Percentiles rank a stretch among this genome's conserved stretches.
These are phyloP conservation scores for Anolis apletophallus DNA, from an alignment of 2,797 vertebrate species.

Conservation along the genomic window DNA sequence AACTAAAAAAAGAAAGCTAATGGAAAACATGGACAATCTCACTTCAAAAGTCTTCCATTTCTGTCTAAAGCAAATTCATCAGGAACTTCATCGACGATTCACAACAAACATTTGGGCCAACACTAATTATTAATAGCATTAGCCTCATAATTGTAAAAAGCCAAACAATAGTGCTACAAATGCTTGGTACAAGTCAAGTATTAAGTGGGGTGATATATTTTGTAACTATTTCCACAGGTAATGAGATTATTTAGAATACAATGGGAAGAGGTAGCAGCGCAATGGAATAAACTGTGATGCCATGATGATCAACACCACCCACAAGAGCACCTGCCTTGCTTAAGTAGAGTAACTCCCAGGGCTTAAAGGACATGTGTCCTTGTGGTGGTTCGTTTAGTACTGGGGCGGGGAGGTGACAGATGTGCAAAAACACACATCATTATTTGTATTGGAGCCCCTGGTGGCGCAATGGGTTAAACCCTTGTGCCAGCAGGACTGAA, in stretches of 20 bases:
- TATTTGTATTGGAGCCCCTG: too few relatives aligned
- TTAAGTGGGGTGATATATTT: constrained; percentile 34
- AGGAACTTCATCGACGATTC: not conserved
- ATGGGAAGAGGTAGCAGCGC: constrained; percentile 32
- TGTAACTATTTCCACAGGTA: constrained; percentile 4
- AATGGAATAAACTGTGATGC: not conserved
- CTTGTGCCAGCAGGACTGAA: too few relatives aligned
- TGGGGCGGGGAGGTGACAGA: not conserved
- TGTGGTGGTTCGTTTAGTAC: too few relatives aligned
- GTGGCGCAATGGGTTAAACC: too few relatives aligned
- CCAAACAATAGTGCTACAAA: constrained; percentile 42
- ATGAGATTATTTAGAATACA: constrained; percentile 23
- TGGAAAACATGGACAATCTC: too few relatives aligned
- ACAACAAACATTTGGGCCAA: not conserved
- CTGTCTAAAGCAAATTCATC: not conserved
- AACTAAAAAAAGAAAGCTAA: not conserved
- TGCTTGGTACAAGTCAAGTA: constrained; percentile 54
- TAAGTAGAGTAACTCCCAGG: not conserved
- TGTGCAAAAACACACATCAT: not conserved
- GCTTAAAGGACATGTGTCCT: too few relatives aligned
- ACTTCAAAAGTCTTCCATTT: not conserved
- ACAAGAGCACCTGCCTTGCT: not conserved
- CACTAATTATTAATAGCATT: constrained; percentile 5
- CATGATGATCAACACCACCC: constrained; percentile 3
- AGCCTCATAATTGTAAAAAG: constrained; percentile 15